Base-by-base conservation (phyloP, 2,888 invertebrate genomes). In the Eilema sororculum region DNA sequence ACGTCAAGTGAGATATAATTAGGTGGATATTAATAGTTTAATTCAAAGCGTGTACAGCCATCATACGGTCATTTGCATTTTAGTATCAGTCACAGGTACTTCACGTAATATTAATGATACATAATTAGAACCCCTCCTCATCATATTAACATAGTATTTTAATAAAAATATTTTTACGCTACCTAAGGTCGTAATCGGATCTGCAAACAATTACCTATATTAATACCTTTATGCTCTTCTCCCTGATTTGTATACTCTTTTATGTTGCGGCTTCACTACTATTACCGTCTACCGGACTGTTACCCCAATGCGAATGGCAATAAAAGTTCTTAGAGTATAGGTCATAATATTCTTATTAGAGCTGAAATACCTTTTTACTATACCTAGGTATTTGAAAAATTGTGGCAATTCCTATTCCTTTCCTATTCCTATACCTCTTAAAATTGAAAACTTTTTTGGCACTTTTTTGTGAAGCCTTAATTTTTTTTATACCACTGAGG, bases 1-100 rank as follows among this genome's bases (percentile, higher is more conserved):
- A 84, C 83, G 84, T 86, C 85, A 89, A 89, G 87, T 90, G 84
- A 86, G 83, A 83, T 87, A 88, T 90, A 89, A 90, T 92, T 89
- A 90, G 85, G 82, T 83, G 80, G 77, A 82, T 88, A 90, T 89
- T 90, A 90, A 90, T 89, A 86, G 86, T 81, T 81, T 85, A 81
- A 83, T 86, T 80, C 72, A 68, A 79, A 80, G 77, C 80, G 76
- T 83, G 82, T 84, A 78, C 69, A 67, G 73, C 63, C 75, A 79
- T 83, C 78, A 81, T 80, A 81, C 76, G 81, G 77, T 79, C 65
- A 80, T 85, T 85, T 84, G 78, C 78, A 83, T 83, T 82, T 79
- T 74, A 82, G 75, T 81, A 71, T 76, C 75, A 68, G 74, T 75
- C 74, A 76, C 75, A 75, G 67, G 68, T 74, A 76, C 70, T 78